These are phyloP conservation scores for Corvus moneduloides DNA, from an alignment of 2,113 vertebrate species.

Conservation along the genomic window DNA sequence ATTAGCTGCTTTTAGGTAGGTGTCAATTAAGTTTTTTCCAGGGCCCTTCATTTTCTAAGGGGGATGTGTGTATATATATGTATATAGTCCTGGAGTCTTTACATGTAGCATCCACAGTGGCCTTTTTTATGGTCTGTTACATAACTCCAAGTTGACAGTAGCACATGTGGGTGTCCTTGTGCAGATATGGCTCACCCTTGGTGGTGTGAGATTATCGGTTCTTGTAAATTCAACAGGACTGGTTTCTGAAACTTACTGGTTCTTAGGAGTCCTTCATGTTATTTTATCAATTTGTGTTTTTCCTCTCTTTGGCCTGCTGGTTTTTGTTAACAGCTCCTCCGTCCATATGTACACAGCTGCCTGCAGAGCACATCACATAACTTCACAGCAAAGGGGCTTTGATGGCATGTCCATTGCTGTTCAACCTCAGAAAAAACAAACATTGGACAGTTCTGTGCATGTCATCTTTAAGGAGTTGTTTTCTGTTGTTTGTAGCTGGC, in stretches of 20 bases:
- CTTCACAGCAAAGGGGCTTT: not conserved
- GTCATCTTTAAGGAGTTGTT: not conserved
- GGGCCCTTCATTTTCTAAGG: not conserved
- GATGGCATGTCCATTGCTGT: not conserved
- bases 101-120: not conserved
- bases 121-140: not conserved
- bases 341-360: too few species aligned
- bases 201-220: not conserved
- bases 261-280: not conserved
- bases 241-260: not conserved
- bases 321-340: not conserved
- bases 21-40: not conserved
- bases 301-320: not conserved
- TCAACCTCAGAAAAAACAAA: not conserved
- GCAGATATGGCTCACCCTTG: not conserved
- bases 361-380: accelerated
- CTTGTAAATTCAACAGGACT: not conserved
- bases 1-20: not conserved
- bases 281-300: not conserved
- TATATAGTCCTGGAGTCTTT: not conserved
- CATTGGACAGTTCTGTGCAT: not conserved
- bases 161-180: not conserved
- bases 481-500: not conserved
- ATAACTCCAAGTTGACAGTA: not conserved
- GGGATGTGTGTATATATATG: accelerated